Percentiles rank a stretch among this genome's conserved stretches.
Conservation (phyloP, 1,140 invertebrate species). For the Telenomus remus region DNA sequence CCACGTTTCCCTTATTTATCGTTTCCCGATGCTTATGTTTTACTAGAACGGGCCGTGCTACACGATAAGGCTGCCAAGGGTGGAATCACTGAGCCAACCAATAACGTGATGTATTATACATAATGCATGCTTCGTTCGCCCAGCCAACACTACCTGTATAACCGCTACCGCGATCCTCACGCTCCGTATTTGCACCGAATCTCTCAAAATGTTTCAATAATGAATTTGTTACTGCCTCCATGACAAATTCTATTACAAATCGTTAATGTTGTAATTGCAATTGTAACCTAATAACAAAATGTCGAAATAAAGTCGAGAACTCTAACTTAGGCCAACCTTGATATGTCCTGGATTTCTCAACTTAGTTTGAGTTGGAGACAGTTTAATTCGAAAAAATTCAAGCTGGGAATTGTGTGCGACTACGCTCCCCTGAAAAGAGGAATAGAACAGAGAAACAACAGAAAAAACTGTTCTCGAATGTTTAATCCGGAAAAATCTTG, state of each 20-base stretch:
- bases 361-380: too few species aligned
- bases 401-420: too few species aligned
- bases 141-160: constrained; percentile 61
- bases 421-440: too few species aligned
- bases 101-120: constrained; percentile 77
- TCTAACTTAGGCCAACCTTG: too few species aligned
- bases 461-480: too few species aligned
- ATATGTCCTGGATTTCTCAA: too few species aligned
- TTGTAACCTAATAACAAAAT: too few species aligned
- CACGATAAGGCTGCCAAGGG: constrained; percentile 73
- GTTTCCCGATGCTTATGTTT: constrained; percentile 76
- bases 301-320: too few species aligned
- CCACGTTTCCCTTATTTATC: constrained; percentile 76
- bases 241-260: constrained; percentile 64
- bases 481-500: too few species aligned
- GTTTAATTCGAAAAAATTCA: too few species aligned
- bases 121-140: constrained; percentile 72
- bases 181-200: constrained; percentile 31
- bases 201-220: constrained; percentile 59
- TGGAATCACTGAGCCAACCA: constrained; percentile 75
- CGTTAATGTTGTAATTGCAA: constrained; percentile 14
- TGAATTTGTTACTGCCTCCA: constrained; percentile 58
- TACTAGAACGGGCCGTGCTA: constrained; percentile 70
- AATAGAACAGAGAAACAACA: too few species aligned
- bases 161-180: constrained; percentile 36